These are phyloP conservation scores for Hyphantria cunea DNA, from an alignment of 1,140 invertebrate species.

Conservation along the genomic window DNA sequence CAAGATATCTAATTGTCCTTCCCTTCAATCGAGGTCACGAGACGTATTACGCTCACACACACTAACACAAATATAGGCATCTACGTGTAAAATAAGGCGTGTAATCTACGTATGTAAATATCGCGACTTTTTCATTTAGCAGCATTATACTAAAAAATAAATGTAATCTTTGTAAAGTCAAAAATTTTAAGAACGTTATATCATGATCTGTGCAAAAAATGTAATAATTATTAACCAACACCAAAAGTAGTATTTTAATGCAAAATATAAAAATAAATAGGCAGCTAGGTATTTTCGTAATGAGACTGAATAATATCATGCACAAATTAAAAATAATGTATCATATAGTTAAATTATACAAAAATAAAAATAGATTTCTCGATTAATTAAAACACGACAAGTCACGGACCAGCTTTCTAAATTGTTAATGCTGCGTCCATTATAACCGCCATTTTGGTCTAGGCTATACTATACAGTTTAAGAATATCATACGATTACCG, in stretches of 20 bases:
- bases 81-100: slow-evolving; percentile 50
- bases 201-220: slow-evolving; percentile 8
- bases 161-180: not conserved
- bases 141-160: slow-evolving; percentile 38
- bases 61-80: slow-evolving; percentile 47
- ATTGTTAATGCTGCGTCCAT: not conserved
- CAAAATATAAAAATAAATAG: slow-evolving; percentile 8
- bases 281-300: not conserved
- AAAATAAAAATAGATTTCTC: not conserved
- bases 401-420: not conserved
- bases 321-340: slow-evolving; percentile 8
- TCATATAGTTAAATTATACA: not conserved
- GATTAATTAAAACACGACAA: not conserved
- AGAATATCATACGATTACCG: slow-evolving; percentile 25
- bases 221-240: slow-evolving; percentile 36
- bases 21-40: slow-evolving; percentile 74
- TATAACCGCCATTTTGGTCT: slow-evolving; percentile 43
- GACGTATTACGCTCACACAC: slow-evolving; percentile 67
- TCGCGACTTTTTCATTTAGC: slow-evolving; percentile 43
- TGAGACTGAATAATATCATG: slow-evolving; percentile 19
- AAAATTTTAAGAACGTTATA: slow-evolving; percentile 15
- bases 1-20: slow-evolving; percentile 68
- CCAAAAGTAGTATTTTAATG: slow-evolving; percentile 26
- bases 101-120: slow-evolving; percentile 32
- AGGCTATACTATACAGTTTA: slow-evolving; percentile 6